Evolutionary conservation across 2,888 invertebrate genomes (phyloP), one percentile per base, ranked within the genome.

Genomic region (Elegia similella): DNA sequence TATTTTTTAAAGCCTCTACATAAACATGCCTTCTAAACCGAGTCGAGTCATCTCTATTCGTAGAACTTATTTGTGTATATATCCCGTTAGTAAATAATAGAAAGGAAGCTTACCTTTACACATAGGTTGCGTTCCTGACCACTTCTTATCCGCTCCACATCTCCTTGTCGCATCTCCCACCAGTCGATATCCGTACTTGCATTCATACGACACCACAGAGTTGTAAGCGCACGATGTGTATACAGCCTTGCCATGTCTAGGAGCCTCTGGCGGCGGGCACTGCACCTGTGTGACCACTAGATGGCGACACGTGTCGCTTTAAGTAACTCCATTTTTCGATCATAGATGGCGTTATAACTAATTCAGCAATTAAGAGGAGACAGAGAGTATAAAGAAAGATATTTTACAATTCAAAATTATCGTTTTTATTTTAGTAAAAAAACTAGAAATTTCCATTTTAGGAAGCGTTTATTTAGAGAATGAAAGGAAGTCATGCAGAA

Each of bases 141-240:
- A 99, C 77, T 96, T 96, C 79, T 96, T 95, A 84, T 99, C 98
- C 0, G 98, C 97, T 0, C 98, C 97, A 82, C 99, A 99, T 47
- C 97, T 93, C 67, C 99, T 93, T 1, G 98, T 98, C 12, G 95
- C 94, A 64, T 97, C 96, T 0, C 99, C 99, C 7, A 97, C 94
- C 61, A 99, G 93, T 60, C 96, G 95, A 88, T 96, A 99, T 8
- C 98, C 98, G 75, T 98, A 97, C 76, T 97, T 96, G 92, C 99
- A 99, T 78, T 98, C 97, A 88, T 99, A 99, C 53, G 96, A 96
- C 17, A 99, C 98, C 60, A 98, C 95, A 0, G 98, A 97, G 82
- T 99, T 98, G 93, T 98, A 99, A 1, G 97, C 97, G 77, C 97
- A 95, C 44, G 98, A 97, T 0, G 97, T 96, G 86, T 96, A 98